A percentile compares a stretch with the other conserved stretches of the same genome.
Evolutionary conservation across 1,140 invertebrate species (phyloP).

Genomic region (Musca domestica): DNA sequence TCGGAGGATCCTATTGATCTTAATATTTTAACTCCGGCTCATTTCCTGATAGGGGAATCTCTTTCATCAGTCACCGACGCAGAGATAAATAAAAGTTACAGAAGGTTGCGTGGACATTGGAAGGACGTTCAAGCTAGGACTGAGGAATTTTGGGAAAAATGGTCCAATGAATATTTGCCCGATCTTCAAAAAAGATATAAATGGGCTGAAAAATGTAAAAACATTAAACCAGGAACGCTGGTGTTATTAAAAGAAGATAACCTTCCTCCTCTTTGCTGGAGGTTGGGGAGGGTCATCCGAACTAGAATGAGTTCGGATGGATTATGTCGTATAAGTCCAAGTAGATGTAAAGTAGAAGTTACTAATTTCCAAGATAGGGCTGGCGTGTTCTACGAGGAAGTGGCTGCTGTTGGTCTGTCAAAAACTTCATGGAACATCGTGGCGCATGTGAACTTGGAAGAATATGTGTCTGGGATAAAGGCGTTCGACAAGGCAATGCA

Average conservation of each 20-base stretch:
- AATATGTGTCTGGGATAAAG: not conserved
- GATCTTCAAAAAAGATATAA: not conserved
- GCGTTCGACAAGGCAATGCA: not conserved
- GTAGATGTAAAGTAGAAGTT: not conserved
- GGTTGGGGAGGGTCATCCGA: not conserved
- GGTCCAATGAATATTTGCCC: not conserved
- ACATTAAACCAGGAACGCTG: not conserved
- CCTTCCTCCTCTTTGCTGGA: not conserved
- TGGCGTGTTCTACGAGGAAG: constrained; percentile 5
- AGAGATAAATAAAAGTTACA: not conserved
- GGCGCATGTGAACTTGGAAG: not conserved
- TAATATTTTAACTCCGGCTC: too few relatives aligned
- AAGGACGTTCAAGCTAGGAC: too few relatives aligned
- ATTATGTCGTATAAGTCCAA: not conserved
- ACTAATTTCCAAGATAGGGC: not conserved
- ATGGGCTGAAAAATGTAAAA: not conserved
- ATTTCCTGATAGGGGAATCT: not conserved
- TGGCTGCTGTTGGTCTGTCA: not conserved
- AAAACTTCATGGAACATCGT: not conserved
- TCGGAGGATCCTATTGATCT: not conserved
- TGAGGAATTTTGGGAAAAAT: constrained; percentile 8
- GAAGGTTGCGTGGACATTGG: too few relatives aligned
- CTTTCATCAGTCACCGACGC: not conserved
- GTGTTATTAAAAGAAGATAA: too few relatives aligned
- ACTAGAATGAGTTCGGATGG: too few relatives aligned